A percentile compares a stretch with the other conserved stretches of the same genome.
Conservation (phyloP, 2,113 vertebrate genomes). For the Eclectus roratus region DNA sequence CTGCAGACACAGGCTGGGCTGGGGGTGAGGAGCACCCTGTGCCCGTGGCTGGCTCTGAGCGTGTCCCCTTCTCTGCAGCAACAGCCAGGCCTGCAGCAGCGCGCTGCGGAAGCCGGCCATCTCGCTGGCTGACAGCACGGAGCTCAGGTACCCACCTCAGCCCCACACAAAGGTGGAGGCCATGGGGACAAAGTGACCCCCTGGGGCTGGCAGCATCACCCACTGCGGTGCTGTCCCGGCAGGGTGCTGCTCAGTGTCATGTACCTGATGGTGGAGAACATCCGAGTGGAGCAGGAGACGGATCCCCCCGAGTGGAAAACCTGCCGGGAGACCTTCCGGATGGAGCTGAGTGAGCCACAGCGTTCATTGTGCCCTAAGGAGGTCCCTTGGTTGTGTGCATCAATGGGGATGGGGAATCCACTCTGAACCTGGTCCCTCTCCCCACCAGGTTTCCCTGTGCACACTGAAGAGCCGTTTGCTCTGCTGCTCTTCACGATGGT, state of each 20-base stretch:
- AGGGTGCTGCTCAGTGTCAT: constrained; percentile 95
- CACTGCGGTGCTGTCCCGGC: accelerated
- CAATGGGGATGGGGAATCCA: accelerated
- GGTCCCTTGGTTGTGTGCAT: accelerated
- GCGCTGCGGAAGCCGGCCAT: constrained; percentile 93
- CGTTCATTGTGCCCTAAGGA: accelerated
- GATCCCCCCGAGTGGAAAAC: constrained; percentile 84
- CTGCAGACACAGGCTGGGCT: accelerated
- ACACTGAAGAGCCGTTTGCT: constrained; percentile 89
- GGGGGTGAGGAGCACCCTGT: accelerated
- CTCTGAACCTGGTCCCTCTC: not conserved
- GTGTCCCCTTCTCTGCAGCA: constrained; percentile 64
- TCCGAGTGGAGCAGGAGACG: constrained; percentile 79
- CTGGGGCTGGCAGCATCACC: not conserved
- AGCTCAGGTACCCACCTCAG: constrained; percentile 82
- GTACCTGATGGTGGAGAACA: constrained; percentile 95
- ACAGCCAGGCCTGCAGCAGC: constrained; percentile 92
- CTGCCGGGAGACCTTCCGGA: constrained; percentile 86
- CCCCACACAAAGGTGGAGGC: accelerated
- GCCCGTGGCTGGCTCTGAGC: accelerated
- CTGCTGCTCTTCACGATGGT: constrained; percentile 95
- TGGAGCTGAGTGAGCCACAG: constrained; percentile 83
- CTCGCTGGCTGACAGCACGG: constrained; percentile 95
- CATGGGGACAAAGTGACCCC: not conserved
- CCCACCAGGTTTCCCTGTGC: constrained; percentile 82